A percentile compares a stretch with the other conserved stretches of the same genome.
These are phyloP conservation scores for Mustelus asterias DNA, from an alignment of 2,113 vertebrate genomes.

Conservation along the genomic window DNA sequence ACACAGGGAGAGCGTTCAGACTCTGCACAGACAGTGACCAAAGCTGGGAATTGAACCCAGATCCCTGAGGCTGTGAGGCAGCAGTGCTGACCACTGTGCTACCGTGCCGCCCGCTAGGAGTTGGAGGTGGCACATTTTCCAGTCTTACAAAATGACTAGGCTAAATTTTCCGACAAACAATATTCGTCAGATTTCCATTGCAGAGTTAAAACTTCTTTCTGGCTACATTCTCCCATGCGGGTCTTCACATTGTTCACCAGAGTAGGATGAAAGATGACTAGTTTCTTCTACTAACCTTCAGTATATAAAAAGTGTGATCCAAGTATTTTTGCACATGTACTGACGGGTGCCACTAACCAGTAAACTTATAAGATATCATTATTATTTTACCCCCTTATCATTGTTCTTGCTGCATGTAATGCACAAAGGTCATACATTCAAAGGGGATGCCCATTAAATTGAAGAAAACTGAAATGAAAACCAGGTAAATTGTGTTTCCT, in stretches of 20 bases:
- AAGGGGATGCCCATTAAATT: conserved; percentile 41
- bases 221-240: neutral
- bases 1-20: too few species aligned
- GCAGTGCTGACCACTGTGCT: too few species aligned
- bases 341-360: neutral
- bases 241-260: neutral
- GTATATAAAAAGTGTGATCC: neutral
- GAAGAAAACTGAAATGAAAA: conserved; percentile 76
- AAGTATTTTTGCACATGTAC: neutral
- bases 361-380: neutral
- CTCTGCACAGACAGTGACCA: too few species aligned
- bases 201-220: neutral
- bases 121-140: neutral
- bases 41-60: too few species aligned
- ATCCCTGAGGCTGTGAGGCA: too few species aligned
- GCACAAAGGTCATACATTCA: conserved; percentile 8
- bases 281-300: neutral
- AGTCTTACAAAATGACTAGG: neutral
- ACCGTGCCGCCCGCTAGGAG: neutral
- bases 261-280: neutral
- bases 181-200: neutral
- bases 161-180: neutral
- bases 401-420: neutral
- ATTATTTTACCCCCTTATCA: neutral
- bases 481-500: conserved; percentile 71